Evolutionary conservation across 35 echinoderm and acorn worm genomes (phyloP), one percentile per base, ranked within the genome.

Genomic region (Heliocidaris tuberculata): DNA sequence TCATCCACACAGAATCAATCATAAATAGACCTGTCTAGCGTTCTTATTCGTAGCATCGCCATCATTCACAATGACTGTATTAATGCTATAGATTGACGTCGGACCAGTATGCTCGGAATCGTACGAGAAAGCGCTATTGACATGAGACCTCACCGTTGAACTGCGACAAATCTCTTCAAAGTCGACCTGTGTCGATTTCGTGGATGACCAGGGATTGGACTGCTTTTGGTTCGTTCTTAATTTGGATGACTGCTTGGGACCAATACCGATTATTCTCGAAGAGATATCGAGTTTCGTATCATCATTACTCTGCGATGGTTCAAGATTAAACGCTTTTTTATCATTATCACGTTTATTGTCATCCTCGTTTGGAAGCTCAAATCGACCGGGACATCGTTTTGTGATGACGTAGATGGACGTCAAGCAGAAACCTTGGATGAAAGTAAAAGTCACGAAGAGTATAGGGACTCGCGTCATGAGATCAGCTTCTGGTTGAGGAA

Each of bases 401-500:
- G 89, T 50, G 16, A 96, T 11, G 19, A 88, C 92, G 31, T 95
- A 95, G 12, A 97, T 88, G 6, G 86, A 24, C 24, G 94, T 88
- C 21, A 97, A 31, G 24, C 50, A n/a, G 7, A 85, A 32, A 6
- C 94, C 94, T 13, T 95, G 31, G 47, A 93, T 85, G 15, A 95
- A 59, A 7, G 94, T 97, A n/a, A 97, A 88, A 2, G 89, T 50
- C 1, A 93, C 85, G 50, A 97, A 86, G 19, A 97, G 92, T 13
- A 96, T 60, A 19, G 96, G 96, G 15, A 97, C 50, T 19, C 95
- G 49, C 8, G 42, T 52, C 31, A 96, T 94, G 0, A 97, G 89
- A 86, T 97, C 96, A 5, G 95, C 88, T 91, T 97, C 96, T 5
- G 96, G 96, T 93, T 97, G 95, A 4, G 93, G 86, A 78, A 94